Conservation (phyloP, 2,113 vertebrate genomes). For the Ploceus nigricollis region DNA sequence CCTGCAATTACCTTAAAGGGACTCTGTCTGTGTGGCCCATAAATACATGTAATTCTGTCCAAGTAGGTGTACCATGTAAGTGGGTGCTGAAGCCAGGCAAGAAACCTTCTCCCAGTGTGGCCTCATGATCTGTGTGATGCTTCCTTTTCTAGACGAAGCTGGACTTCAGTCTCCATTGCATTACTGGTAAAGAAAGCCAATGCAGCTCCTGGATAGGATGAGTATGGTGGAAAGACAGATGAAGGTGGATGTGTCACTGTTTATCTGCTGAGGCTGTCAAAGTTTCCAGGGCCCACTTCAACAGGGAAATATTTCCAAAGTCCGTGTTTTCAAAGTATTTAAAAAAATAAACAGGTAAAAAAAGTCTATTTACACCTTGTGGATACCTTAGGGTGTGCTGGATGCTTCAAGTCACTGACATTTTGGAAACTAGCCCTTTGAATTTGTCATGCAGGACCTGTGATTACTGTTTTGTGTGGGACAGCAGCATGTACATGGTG, state of each 20-base stretch:
- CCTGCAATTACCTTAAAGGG: not conserved
- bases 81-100: not conserved
- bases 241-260: not conserved
- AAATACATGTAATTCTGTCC: not conserved
- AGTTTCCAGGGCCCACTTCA: not conserved
- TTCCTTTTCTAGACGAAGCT: not conserved
- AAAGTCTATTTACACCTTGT: not conserved
- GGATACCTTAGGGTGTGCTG: not conserved
- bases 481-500: fast-evolving
- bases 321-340: not conserved
- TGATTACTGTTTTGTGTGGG: not conserved
- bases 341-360: not conserved
- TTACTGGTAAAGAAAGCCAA: not conserved
- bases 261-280: not conserved
- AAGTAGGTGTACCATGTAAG: not conserved
- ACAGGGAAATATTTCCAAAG: not conserved
- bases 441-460: not conserved
- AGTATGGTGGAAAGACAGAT: not conserved
- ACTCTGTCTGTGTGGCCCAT: not conserved
- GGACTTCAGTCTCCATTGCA: not conserved
- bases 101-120: not conserved
- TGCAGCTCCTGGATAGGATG: not conserved
- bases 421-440: not conserved
- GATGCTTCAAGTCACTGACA: not conserved
- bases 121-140: not conserved